Evolutionary conservation across 2,113 vertebrate species (phyloP).

Genomic region (Synchiropus splendidus): DNA sequence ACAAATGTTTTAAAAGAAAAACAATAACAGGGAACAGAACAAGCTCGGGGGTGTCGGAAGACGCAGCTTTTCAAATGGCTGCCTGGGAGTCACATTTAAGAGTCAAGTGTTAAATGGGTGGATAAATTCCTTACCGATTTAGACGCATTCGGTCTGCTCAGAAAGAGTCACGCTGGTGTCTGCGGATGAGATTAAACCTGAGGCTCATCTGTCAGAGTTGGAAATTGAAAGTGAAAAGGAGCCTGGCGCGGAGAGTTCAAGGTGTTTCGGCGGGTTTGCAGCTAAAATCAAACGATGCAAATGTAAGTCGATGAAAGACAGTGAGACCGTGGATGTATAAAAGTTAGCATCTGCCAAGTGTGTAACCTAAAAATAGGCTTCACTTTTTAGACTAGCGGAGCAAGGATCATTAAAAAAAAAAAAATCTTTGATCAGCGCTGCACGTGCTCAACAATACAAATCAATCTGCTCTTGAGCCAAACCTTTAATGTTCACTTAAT

Average conservation of each 20-base stretch:
- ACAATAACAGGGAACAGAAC: neutral
- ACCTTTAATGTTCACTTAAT: too few relatives aligned
- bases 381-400: too few relatives aligned
- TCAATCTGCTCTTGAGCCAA: too few relatives aligned
- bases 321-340: too few relatives aligned
- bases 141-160: constrained; percentile 4
- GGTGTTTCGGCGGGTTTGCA: neutral
- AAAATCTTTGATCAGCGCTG: too few relatives aligned
- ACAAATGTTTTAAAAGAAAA: neutral
- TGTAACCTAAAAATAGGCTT: too few relatives aligned
- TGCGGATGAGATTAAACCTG: constrained; percentile 8
- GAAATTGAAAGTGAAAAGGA: constrained; percentile 19
- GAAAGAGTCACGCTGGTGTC: neutral
- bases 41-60: neutral
- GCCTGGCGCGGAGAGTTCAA: constrained; percentile 15
- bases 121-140: constrained; percentile 1
- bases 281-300: too few relatives aligned
- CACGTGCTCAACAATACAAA: too few relatives aligned
- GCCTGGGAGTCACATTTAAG: neutral
- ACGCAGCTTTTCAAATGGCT: constrained; percentile 1
- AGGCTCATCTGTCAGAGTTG: constrained; percentile 5
- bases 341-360: too few relatives aligned
- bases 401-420: too few relatives aligned
- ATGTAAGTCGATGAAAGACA: too few relatives aligned
- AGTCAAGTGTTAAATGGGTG: neutral